phyloP scores from a whole-genome alignment of 1,140 invertebrate species.

The Sinella curviseta region DNA sequence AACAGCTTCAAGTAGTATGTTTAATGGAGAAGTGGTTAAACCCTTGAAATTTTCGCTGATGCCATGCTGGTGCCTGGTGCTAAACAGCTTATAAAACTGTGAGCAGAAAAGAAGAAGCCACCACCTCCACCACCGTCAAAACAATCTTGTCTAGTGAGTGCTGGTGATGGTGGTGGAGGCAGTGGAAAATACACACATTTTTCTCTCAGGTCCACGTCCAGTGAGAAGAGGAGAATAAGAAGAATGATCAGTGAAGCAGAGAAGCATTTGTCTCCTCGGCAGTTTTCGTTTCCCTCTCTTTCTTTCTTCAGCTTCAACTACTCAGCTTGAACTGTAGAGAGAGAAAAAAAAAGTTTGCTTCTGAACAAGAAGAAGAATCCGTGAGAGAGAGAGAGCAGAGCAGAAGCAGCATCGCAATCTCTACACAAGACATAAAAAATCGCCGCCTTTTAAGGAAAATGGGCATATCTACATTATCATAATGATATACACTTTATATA shows the following conservation, averaged over 20 bases:
- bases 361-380: too few relatives aligned
- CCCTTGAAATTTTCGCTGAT: not conserved
- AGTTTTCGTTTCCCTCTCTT: not conserved
- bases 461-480: too few relatives aligned
- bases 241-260: not conserved
- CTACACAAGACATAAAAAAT: not conserved
- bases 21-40: not conserved
- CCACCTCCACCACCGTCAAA: not conserved
- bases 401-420: not conserved
- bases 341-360: too few relatives aligned
- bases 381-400: not conserved
- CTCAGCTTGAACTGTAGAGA: too few relatives aligned
- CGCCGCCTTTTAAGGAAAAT: not conserved
- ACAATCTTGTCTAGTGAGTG: not conserved
- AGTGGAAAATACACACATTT: not conserved
- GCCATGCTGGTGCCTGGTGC: too few relatives aligned
- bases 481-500: too few relatives aligned
- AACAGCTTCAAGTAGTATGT: not conserved
- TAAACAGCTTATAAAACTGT: not conserved
- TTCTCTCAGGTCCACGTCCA: not conserved
- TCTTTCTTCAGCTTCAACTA: too few relatives aligned
- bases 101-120: not conserved
- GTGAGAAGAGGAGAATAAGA: not conserved
- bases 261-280: not conserved
- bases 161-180: too few relatives aligned